A percentile compares a stretch with the other conserved stretches of the same genome.
Evolutionary conservation across 2,888 invertebrate genomes (phyloP).

Genomic region (Strigamia maritima): DNA sequence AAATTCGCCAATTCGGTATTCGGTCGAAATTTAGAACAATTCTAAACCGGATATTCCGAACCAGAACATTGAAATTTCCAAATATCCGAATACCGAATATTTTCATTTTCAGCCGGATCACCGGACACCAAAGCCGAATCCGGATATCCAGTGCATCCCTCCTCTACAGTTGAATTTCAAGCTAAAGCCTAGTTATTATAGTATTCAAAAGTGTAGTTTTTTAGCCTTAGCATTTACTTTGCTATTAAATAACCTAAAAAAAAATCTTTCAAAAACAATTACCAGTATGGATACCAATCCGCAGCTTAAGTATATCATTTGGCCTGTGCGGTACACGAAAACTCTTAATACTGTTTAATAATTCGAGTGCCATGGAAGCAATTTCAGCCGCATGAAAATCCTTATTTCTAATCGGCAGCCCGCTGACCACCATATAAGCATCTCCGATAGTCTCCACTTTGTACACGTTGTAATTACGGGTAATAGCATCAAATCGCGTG

Average conservation of each 20-base stretch:
- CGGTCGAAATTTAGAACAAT: too few species aligned
- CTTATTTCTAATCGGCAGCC: constrained; percentile 69
- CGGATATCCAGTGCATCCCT: too few species aligned
- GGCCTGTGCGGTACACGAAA: constrained; percentile 68
- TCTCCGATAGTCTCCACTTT: constrained; percentile 95
- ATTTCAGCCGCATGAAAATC: constrained; percentile 74
- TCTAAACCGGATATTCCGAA: too few species aligned
- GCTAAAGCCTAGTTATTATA: too few species aligned
- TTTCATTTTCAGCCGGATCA: too few species aligned
- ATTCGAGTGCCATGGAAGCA: constrained; percentile 71
- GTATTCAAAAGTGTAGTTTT: too few species aligned
- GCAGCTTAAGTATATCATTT: constrained; percentile 65
- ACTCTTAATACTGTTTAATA: constrained; percentile 65
- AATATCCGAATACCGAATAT: too few species aligned
- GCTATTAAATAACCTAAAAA: not conserved
- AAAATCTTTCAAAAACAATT: constrained; percentile 34
- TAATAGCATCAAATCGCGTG: constrained; percentile 82
- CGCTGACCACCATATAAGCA: constrained; percentile 83
- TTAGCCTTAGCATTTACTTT: too few species aligned
- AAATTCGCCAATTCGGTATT: too few species aligned
- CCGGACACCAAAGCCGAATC: too few species aligned
- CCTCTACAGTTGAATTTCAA: too few species aligned
- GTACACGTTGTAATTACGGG: constrained; percentile 80
- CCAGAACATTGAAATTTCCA: too few species aligned
- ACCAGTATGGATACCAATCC: constrained; percentile 71